A percentile compares a stretch with the other conserved stretches of the same genome.
Evolutionary conservation across 1,140 invertebrate species (phyloP).

Genomic region (Agrilus planipennis): DNA sequence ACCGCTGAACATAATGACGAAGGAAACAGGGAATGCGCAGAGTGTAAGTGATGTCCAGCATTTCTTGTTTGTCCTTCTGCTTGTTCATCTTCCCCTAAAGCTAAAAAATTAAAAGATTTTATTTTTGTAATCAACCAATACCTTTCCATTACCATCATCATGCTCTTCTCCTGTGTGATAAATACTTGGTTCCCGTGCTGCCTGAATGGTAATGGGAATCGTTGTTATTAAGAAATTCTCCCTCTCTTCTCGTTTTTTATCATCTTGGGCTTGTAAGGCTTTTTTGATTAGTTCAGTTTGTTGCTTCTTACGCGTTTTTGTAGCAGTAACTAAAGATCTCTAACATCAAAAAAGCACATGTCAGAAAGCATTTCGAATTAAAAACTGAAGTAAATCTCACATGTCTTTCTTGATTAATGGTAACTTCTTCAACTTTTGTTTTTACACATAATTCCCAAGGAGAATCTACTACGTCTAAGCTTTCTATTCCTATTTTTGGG

Average conservation of each 20-base stretch:
- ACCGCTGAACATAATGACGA: slow-evolving; percentile 92
- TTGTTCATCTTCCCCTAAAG: slow-evolving; percentile 49
- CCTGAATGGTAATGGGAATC: slow-evolving; percentile 91
- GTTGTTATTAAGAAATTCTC: slow-evolving; percentile 95
- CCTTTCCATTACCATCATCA: slow-evolving; percentile 52
- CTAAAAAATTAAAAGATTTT: slow-evolving; percentile 3
- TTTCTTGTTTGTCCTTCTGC: slow-evolving; percentile 53
- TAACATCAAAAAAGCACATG: slow-evolving; percentile 35
- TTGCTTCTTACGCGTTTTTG: slow-evolving; percentile 96
- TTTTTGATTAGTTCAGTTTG: slow-evolving; percentile 95
- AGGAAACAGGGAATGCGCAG: slow-evolving; percentile 90
- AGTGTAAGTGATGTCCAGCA: slow-evolving; percentile 69
- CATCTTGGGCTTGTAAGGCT: slow-evolving; percentile 89
- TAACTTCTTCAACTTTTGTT: slow-evolving; percentile 97
- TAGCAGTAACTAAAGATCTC: slow-evolving; percentile 94
- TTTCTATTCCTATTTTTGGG: slow-evolving; percentile 94
- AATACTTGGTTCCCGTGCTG: slow-evolving; percentile 89
- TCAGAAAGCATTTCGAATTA: slow-evolving; percentile 5
- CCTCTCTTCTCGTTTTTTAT: slow-evolving; percentile 84
- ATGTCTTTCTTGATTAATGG: slow-evolving; percentile 95
- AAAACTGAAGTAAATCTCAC: slow-evolving; percentile 45
- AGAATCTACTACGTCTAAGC: slow-evolving; percentile 89
- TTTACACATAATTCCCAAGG: slow-evolving; percentile 98
- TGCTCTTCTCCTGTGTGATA: slow-evolving; percentile 80
- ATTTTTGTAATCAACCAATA: too few species aligned